Percentiles rank a stretch among this genome's conserved stretches.
These are phyloP conservation scores for Carposina sasakii DNA, from an alignment of 1,140 invertebrate species.

Conservation along the genomic window DNA sequence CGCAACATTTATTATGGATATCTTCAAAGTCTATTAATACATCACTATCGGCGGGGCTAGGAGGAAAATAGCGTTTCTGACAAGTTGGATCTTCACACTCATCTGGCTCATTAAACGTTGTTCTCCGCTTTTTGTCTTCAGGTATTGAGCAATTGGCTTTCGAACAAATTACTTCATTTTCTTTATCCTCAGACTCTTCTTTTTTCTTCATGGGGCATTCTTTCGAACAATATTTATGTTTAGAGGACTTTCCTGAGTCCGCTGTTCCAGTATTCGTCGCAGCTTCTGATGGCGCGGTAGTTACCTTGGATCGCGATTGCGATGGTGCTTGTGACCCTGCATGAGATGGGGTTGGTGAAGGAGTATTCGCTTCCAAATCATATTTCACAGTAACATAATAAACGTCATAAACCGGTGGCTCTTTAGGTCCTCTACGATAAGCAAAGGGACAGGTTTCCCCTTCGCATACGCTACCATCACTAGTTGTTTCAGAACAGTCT, in stretches of 20 bases:
- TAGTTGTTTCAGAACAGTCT: conserved; percentile 38
- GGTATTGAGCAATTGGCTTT: no score
- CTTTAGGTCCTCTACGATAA: conserved; percentile 8
- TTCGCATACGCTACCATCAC: conserved; percentile 33
- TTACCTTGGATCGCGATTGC: no score
- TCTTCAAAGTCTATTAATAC: conserved; percentile 44
- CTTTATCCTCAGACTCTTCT: no score
- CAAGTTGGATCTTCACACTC: conserved; percentile 35
- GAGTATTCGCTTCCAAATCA: conserved; percentile 34
- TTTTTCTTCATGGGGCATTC: no score
- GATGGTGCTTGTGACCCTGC: not conserved
- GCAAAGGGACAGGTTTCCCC: conserved; percentile 42
- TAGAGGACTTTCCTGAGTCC: conserved; percentile 33
- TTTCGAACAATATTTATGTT: conserved; percentile 44
- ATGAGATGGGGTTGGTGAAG: not conserved
- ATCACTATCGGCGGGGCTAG: conserved; percentile 55
- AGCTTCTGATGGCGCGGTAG: no score
- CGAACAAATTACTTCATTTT: no score
- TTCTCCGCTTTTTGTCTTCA: no score
- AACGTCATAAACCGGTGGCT: conserved; percentile 42
- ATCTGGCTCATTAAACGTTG: no score
- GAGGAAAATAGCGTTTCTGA: conserved; percentile 22
- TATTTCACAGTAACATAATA: conserved; percentile 58
- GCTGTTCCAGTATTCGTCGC: no score
- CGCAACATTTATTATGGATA: conserved; percentile 52